Conservation (phyloP, 2,113 vertebrate genomes). For the Panthera uncia region DNA sequence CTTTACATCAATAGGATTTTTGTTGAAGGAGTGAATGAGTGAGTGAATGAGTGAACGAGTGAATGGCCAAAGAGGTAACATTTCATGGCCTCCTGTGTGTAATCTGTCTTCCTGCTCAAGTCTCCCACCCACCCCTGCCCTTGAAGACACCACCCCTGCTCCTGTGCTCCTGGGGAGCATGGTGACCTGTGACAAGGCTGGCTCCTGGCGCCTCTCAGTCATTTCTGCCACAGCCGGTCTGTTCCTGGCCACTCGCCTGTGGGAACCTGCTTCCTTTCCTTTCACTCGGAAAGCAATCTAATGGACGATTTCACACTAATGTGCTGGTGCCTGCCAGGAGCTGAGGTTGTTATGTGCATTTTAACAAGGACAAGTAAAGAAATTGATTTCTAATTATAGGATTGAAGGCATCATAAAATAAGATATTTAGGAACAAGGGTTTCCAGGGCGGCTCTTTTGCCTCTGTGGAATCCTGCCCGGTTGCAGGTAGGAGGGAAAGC, state of each 20-base stretch:
- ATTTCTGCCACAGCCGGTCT: neutral
- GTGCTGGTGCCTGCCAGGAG: neutral
- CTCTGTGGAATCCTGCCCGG: neutral
- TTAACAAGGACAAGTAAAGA: slow-evolving; percentile 31
- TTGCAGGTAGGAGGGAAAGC: neutral
- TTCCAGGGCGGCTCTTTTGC: neutral
- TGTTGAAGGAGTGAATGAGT: neutral
- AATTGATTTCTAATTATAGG: slow-evolving; percentile 46
- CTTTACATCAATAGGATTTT: neutral
- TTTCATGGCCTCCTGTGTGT: fast-evolving
- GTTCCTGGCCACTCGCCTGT: too few relatives aligned
- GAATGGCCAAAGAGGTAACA: neutral
- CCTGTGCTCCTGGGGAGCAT: neutral
- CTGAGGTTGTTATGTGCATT: neutral
- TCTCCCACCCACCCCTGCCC: fast-evolving
- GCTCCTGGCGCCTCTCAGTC: too few relatives aligned
- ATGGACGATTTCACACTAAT: neutral
- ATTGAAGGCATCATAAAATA: slow-evolving; percentile 9
- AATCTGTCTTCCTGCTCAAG: fast-evolving
- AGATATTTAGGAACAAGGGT: neutral
- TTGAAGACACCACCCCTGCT: fast-evolving
- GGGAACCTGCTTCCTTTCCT: neutral
- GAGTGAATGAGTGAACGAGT: neutral
- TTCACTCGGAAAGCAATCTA: neutral
- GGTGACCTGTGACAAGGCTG: fast-evolving